Evolutionary conservation across 2,888 invertebrate species (phyloP).

Genomic region (Chalcis sispes): DNA sequence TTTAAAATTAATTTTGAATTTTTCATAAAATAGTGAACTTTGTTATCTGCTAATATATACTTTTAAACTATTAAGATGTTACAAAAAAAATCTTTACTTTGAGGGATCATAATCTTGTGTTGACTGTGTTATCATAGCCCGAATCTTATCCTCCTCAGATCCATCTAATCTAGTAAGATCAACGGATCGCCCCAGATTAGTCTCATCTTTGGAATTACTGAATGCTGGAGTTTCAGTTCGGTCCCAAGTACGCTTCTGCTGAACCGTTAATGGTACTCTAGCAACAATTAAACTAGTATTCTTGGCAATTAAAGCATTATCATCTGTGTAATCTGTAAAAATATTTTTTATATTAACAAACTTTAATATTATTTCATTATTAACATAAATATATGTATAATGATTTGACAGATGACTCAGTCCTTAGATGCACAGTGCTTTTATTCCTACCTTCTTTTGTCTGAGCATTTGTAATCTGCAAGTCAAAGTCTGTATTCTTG

Average conservation of each 20-base stretch:
- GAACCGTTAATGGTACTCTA: conserved; percentile 90
- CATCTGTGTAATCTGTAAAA: conserved; percentile 91
- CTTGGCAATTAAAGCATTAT: conserved; percentile 94
- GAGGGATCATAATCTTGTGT: conserved; percentile 98
- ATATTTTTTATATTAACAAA: not conserved
- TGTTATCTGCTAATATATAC: too few relatives aligned
- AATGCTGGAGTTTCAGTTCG: conserved; percentile 73
- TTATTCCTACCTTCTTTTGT: conserved; percentile 91
- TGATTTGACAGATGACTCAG: too few relatives aligned
- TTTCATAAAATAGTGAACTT: too few relatives aligned
- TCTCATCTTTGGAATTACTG: conserved; percentile 71
- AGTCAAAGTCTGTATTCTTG: conserved; percentile 95
- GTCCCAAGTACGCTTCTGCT: conserved; percentile 88
- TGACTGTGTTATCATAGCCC: conserved; percentile 98
- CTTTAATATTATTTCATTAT: too few relatives aligned
- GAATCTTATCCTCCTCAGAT: conserved; percentile 98
- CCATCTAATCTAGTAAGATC: conserved; percentile 93
- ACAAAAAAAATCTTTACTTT: conserved; percentile 87
- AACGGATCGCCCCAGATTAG: conserved; percentile 80
- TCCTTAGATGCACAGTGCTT: not conserved
- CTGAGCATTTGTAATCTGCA: conserved; percentile 97
- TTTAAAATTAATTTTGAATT: too few relatives aligned
- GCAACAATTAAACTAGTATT: conserved; percentile 98
- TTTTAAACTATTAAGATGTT: not conserved
- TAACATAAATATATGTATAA: too few relatives aligned